These are phyloP conservation scores for Labrus mixtus DNA, from an alignment of 2,113 vertebrate genomes.

Conservation along the genomic window DNA sequence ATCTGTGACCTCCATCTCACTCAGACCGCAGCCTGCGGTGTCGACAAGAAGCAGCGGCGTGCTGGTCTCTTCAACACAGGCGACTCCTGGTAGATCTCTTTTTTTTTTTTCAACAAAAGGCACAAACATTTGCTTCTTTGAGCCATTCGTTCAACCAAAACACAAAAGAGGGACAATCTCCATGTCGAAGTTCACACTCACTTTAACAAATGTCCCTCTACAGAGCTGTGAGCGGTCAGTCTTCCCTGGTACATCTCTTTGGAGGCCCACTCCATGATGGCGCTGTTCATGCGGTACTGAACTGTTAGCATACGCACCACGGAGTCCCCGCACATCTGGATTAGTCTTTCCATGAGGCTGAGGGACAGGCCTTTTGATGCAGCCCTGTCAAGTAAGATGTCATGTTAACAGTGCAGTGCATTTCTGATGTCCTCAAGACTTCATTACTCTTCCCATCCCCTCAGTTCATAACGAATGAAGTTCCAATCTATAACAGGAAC, in stretches of 20 bases:
- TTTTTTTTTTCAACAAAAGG: conserved; percentile 72
- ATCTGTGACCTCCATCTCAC: conserved; percentile 89
- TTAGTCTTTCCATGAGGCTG: conserved; percentile 95
- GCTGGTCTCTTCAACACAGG: conserved; percentile 87
- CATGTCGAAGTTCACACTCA: conserved; percentile 68
- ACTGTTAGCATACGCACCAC: conserved; percentile 89
- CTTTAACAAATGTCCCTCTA: conserved; percentile 90
- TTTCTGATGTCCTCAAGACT: no score
- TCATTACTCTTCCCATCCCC: no score
- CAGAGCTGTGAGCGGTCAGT: conserved; percentile 89
- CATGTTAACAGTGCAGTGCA: no score
- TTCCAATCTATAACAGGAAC: background rate
- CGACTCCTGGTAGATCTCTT: conserved; percentile 91
- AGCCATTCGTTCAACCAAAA: background rate
- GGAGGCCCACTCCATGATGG: conserved; percentile 94
- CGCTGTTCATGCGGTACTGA: conserved; percentile 96
- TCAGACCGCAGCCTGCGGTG: conserved; percentile 92
- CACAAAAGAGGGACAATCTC: background rate
- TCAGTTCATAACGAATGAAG: no score
- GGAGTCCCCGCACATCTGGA: conserved; percentile 68
- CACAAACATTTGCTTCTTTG: background rate
- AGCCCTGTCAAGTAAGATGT: conserved; percentile 81
- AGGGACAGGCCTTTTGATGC: conserved; percentile 87
- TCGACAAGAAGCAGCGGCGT: conserved; percentile 90
- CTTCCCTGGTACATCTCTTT: conserved; percentile 88